A percentile compares a stretch with the other conserved stretches of the same genome.
Conservation (phyloP, 2,113 vertebrate genomes). For the Chionodraco myersi region DNA sequence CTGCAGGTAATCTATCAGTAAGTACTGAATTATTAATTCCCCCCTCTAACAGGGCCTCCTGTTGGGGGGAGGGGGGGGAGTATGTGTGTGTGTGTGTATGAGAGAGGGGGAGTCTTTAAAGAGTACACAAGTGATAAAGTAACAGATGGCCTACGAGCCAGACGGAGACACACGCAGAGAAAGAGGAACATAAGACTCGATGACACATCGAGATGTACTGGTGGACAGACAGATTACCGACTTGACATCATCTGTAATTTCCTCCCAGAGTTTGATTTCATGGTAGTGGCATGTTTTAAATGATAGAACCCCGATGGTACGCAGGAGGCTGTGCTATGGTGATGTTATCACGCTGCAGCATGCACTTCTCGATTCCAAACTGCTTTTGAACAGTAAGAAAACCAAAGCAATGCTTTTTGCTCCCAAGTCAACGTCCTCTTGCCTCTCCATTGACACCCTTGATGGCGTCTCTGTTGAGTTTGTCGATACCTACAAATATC, state of each 20-base stretch:
- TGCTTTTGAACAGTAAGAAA: too few species aligned
- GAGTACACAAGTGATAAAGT: constrained; percentile 35
- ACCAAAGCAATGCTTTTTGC: too few species aligned
- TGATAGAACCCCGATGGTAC: constrained; percentile 74
- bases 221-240: constrained; percentile 39
- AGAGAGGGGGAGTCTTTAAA: constrained; percentile 9
- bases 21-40: constrained; percentile 71
- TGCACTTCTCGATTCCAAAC: too few species aligned
- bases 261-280: constrained; percentile 63
- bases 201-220: constrained; percentile 60
- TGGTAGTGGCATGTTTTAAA: constrained; percentile 54
- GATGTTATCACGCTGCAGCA: too few species aligned
- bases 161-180: constrained; percentile 26
- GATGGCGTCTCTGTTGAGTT: too few species aligned
- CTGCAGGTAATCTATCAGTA: constrained; percentile 49
- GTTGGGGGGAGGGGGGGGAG: background rate
- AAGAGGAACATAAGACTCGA: constrained; percentile 20
- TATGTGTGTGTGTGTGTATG: background rate
- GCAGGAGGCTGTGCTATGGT: constrained; percentile 49
- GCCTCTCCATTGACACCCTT: too few species aligned
- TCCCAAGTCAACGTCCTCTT: too few species aligned
- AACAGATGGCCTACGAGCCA: constrained; percentile 58
- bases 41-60: constrained; percentile 42
- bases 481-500: too few species aligned
- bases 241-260: constrained; percentile 73